These are phyloP conservation scores for Rhagophthalmus giganteus DNA, from an alignment of 2,888 invertebrate genomes.

Conservation along the genomic window DNA sequence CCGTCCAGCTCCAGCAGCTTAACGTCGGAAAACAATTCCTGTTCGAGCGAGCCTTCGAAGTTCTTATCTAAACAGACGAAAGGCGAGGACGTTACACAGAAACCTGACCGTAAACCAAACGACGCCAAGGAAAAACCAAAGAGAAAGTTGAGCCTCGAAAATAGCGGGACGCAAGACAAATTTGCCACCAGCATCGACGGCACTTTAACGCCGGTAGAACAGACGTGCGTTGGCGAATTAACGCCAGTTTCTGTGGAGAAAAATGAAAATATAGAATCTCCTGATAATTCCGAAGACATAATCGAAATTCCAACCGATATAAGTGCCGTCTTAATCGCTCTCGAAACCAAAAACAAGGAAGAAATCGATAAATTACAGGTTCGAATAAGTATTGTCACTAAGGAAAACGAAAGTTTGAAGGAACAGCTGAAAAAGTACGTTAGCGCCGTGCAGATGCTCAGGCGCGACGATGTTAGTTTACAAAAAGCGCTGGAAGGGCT, in stretches of 20 bases:
- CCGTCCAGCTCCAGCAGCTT: slow-evolving; percentile 49
- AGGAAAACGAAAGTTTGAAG: slow-evolving; percentile 82
- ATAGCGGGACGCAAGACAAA: slow-evolving; percentile 48
- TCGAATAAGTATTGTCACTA: slow-evolving; percentile 45
- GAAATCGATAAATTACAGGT: slow-evolving; percentile 46
- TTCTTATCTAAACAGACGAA: not conserved
- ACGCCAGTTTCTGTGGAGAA: slow-evolving; percentile 55
- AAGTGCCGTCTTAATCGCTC: slow-evolving; percentile 49
- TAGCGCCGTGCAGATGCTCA: slow-evolving; percentile 84
- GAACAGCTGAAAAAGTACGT: slow-evolving; percentile 85
- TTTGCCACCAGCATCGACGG: slow-evolving; percentile 42
- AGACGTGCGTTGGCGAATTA: slow-evolving; percentile 56
- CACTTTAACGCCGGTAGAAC: slow-evolving; percentile 56
- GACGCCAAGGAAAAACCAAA: slow-evolving; percentile 26
- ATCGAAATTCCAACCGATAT: slow-evolving; percentile 52
- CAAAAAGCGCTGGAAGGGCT: slow-evolving; percentile 48
- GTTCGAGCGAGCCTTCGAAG: slow-evolving; percentile 5
- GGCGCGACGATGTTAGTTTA: slow-evolving; percentile 57
- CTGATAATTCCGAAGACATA: slow-evolving; percentile 46
- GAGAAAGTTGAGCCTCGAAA: slow-evolving; percentile 48
- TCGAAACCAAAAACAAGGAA: slow-evolving; percentile 51
- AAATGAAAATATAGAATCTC: slow-evolving; percentile 43
- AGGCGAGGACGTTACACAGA: not conserved
- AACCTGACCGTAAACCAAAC: not conserved
- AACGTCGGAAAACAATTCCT: slow-evolving; percentile 40